Conservation (phyloP, 2,888 invertebrate genomes). For the Melipona bicolor region DNA sequence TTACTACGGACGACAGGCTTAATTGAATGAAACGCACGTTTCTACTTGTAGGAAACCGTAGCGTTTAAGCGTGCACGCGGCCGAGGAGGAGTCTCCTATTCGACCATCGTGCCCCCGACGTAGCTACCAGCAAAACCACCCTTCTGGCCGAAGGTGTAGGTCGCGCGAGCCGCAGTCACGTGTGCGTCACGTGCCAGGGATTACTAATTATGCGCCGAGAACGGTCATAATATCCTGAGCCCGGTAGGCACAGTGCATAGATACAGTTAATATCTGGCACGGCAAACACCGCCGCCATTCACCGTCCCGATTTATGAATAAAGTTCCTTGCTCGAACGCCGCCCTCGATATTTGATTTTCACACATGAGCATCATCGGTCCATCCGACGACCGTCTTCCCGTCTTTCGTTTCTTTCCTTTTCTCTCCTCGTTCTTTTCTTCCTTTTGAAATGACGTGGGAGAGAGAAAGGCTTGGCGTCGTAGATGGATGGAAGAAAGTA, state of each 20-base stretch:
- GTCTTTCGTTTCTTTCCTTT: not conserved
- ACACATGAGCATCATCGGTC: constrained; percentile 70
- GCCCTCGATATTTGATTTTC: constrained; percentile 79
- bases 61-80: constrained; percentile 63
- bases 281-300: constrained; percentile 79
- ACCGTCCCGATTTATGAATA: constrained; percentile 71
- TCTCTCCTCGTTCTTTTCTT: not conserved
- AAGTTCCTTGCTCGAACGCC: constrained; percentile 62
- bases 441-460: too few species aligned
- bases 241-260: constrained; percentile 74
- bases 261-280: constrained; percentile 82
- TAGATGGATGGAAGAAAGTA: too few species aligned
- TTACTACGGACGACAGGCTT: constrained; percentile 21
- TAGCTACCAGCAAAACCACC: constrained; percentile 46
- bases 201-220: constrained; percentile 82
- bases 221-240: constrained; percentile 80
- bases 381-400: not conserved
- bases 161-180: constrained; percentile 75
- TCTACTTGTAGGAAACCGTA: constrained; percentile 60
- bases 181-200: constrained; percentile 80
- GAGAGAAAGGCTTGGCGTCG: too few species aligned
- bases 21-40: constrained; percentile 65
- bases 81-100: constrained; percentile 42
- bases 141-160: constrained; percentile 65
- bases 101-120: constrained; percentile 28